Percentiles rank a stretch among this genome's conserved stretches.
Conservation (phyloP, 2,888 invertebrate genomes). For the Poecilus cupreus region DNA sequence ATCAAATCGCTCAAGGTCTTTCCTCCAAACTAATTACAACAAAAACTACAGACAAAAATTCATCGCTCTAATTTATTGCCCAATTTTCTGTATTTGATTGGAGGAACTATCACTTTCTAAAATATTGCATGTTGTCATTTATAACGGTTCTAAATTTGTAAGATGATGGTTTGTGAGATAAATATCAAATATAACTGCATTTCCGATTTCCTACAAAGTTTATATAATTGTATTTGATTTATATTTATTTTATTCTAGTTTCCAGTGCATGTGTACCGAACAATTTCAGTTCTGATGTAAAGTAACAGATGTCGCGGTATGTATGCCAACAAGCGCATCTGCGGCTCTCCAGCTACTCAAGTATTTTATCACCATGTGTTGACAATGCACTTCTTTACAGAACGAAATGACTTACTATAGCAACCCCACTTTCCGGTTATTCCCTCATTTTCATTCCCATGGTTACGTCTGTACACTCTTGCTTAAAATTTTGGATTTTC, state of each 20-base stretch:
- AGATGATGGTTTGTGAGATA: too few relatives aligned
- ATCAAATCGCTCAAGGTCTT: constrained; percentile 23
- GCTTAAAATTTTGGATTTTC: constrained; percentile 10
- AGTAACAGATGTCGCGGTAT: neutral
- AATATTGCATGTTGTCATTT: neutral
- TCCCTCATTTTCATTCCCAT: constrained; percentile 51
- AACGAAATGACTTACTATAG: constrained; percentile 28
- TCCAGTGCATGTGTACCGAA: too few relatives aligned
- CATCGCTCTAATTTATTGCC: neutral
- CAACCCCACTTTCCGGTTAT: constrained; percentile 50
- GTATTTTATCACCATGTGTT: neutral
- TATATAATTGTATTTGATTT: neutral
- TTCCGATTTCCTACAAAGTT: neutral
- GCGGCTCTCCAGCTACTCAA: neutral
- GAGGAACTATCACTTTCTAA: neutral
- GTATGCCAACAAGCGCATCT: neutral
- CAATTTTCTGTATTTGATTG: neutral
- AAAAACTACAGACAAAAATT: neutral
- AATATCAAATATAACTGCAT: neutral
- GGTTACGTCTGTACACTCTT: constrained; percentile 50
- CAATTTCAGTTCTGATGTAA: neutral
- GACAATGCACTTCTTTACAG: neutral
- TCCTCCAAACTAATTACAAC: neutral
- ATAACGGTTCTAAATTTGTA: neutral
- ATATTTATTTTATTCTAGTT: neutral